Evolutionary conservation across 2,888 invertebrate genomes (phyloP), one percentile per base, ranked within the genome.

Genomic region (Nomada ruficornis): DNA sequence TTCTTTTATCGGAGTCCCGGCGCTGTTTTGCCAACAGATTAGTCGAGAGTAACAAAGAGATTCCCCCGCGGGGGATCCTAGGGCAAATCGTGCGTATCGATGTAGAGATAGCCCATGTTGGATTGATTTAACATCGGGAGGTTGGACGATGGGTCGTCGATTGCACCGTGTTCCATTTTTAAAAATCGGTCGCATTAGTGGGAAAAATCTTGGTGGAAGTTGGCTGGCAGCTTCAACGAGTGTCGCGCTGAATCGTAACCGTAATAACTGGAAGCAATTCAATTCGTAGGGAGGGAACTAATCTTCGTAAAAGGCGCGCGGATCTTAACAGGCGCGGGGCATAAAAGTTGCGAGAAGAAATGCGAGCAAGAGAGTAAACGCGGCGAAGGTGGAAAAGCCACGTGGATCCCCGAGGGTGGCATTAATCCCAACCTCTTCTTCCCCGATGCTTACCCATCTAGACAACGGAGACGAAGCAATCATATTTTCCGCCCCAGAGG

Each of bases 401-500:
- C 87, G 87, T 88, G 91, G 88, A 93, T 92, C 90, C 93, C 93
- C 93, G 88, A 93, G 93, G 93, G 93, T 93, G 91, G 91, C 92
- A 93, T 93, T 94, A 93, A 93, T 94, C 92, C 92, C 91, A 83
- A 89, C 90, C 86, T 84, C 80, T 76, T 55, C 64, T 69, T 70
- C 68, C 74, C 75, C 82, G 83, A 84, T 86, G 88, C 89, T 88
- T 84, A 84, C 83, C 89, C 90, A 90, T 88, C 90, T 86, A 90
- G 90, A 91, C 91, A 90, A 90, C 90, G 84, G 89, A 91, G 89
- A 88, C 88, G 90, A 90, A 89, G 93, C 93, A 93, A 94, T 94
- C 93, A 94, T 94, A 94, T 93, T 93, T 94, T 92, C 92, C 88
- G 91, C 92, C 93, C 93, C 93, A 92, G 80, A 93, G 93, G 93